A percentile compares a stretch with the other conserved stretches of the same genome.
These are phyloP conservation scores for Laupala kohalensis DNA, from an alignment of 1,140 invertebrate species.

Conservation along the genomic window DNA sequence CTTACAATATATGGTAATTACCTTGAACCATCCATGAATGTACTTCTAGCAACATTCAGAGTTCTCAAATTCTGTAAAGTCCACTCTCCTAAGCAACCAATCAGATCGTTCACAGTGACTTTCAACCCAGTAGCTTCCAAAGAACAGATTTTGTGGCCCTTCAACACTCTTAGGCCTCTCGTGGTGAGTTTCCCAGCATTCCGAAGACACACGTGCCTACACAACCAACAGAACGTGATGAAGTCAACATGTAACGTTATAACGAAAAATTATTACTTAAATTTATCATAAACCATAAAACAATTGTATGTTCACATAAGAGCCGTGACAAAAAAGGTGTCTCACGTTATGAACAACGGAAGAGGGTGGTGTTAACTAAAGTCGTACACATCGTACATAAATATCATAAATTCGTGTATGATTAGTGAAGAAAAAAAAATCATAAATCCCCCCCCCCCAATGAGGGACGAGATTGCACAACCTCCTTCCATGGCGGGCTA, in stretches of 20 bases:
- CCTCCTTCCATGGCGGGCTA: no score
- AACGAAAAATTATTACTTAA: not conserved
- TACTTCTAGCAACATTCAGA: slow-evolving; percentile 51
- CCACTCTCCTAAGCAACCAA: slow-evolving; percentile 59
- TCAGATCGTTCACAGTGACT: slow-evolving; percentile 49
- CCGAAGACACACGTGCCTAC: slow-evolving; percentile 36
- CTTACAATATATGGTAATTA: slow-evolving; percentile 31
- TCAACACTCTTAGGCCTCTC: slow-evolving; percentile 49
- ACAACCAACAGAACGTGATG: not conserved
- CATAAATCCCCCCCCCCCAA: no score
- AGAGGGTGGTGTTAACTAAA: no score
- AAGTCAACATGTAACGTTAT: not conserved
- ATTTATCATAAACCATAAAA: not conserved
- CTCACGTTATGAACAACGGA: no score
- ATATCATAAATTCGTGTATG: no score
- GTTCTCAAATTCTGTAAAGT: slow-evolving; percentile 50
- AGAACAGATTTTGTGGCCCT: slow-evolving; percentile 47
- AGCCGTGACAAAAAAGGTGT: no score
- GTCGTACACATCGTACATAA: no score
- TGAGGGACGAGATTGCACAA: no score
- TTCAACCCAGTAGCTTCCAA: slow-evolving; percentile 48
- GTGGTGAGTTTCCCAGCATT: slow-evolving; percentile 41
- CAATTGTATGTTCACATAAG: not conserved
- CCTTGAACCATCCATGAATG: slow-evolving; percentile 42
- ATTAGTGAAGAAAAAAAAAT: no score